These are phyloP conservation scores for Dasysyrphus tricinctus DNA, from an alignment of 2,888 invertebrate genomes.

Conservation along the genomic window DNA sequence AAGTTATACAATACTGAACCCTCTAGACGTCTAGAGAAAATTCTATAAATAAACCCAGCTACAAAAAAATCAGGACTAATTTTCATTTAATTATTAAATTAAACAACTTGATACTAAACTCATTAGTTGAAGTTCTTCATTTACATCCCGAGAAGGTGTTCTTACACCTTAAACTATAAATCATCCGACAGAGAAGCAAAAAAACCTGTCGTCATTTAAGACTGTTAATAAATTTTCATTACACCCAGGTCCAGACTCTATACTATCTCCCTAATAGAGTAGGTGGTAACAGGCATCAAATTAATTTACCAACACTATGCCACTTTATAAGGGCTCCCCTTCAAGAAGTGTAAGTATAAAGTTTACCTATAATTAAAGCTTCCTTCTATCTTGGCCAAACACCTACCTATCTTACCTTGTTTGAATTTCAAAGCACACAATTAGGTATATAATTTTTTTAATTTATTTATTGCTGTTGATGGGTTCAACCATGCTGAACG, in stretches of 20 bases:
- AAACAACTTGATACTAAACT: slow-evolving; percentile 58
- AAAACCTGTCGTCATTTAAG: slow-evolving; percentile 62
- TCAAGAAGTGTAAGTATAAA: not conserved
- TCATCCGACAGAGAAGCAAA: slow-evolving; percentile 48
- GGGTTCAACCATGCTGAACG: not conserved
- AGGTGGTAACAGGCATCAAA: slow-evolving; percentile 19
- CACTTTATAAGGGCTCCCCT: slow-evolving; percentile 1
- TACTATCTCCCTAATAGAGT: not conserved
- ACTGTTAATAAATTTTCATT: slow-evolving; percentile 74
- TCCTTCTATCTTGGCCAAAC: slow-evolving; percentile 3
- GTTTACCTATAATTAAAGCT: slow-evolving; percentile 24
- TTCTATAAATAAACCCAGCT: not conserved
- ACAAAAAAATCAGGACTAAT: slow-evolving; percentile 44
- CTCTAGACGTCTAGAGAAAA: not conserved
- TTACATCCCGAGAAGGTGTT: slow-evolving; percentile 19
- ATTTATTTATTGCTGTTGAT: slow-evolving; percentile 19
- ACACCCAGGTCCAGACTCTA: slow-evolving; percentile 30
- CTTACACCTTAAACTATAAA: slow-evolving; percentile 67
- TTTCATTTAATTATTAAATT: slow-evolving; percentile 47
- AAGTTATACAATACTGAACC: no score
- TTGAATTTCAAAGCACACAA: slow-evolving; percentile 14
- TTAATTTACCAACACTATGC: not conserved
- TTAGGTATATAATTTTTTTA: slow-evolving; percentile 3
- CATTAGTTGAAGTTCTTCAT: slow-evolving; percentile 48
- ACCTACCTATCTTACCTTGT: not conserved